These are phyloP conservation scores for Steatornis caripensis DNA, from an alignment of 2,113 vertebrate genomes.

Conservation along the genomic window DNA sequence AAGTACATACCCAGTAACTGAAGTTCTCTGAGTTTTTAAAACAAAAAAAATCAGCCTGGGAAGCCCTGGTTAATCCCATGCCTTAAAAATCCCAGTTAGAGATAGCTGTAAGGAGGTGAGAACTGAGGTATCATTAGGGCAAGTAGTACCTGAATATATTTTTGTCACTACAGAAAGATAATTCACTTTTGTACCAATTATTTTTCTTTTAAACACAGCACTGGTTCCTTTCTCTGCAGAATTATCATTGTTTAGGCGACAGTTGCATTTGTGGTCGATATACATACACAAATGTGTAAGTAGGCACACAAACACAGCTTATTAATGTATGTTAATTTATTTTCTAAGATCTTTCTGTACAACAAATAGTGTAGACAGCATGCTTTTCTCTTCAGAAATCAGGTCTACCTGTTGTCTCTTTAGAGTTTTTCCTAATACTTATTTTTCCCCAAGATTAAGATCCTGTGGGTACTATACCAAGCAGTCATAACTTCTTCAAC, in stretches of 20 bases:
- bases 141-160: background rate
- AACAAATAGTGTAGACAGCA: background rate
- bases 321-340: too few species aligned
- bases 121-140: background rate
- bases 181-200: fast-evolving
- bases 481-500: background rate
- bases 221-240: background rate
- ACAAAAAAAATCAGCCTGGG: background rate
- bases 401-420: background rate
- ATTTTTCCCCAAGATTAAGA: background rate
- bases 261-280: background rate
- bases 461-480: background rate
- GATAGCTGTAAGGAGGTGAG: background rate
- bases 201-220: background rate
- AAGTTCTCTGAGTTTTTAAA: background rate
- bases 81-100: background rate
- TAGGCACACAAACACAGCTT: background rate
- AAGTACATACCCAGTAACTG: background rate
- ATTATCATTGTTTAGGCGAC: background rate
- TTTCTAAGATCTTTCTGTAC: background rate
- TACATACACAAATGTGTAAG: background rate
- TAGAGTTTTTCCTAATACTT: background rate
- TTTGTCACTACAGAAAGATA: background rate
- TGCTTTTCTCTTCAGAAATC: background rate
- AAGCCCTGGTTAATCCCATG: background rate